Evolutionary conservation across 1,140 invertebrate species (phyloP).

Genomic region (Myzus persicae): DNA sequence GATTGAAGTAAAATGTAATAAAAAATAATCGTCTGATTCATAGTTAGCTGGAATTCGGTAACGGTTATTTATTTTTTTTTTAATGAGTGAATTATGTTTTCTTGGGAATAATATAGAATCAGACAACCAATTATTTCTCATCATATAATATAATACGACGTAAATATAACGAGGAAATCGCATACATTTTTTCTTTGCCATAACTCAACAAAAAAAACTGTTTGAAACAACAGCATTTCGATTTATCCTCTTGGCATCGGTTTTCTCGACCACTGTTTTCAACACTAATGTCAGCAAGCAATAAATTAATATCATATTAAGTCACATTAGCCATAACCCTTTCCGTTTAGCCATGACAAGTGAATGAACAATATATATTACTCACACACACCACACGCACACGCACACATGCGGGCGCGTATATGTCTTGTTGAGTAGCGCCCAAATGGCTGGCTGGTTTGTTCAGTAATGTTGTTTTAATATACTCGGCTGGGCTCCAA

Average conservation of each 20-base stretch:
- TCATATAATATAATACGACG: not conserved
- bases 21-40: not conserved
- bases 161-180: conserved; percentile 21
- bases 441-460: conserved; percentile 52
- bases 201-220: not conserved
- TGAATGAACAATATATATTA: conserved; percentile 32
- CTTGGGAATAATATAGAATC: conserved; percentile 38
- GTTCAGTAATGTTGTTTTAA: conserved; percentile 51
- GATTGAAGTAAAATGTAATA: not conserved
- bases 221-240: not conserved
- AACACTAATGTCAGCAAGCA: conserved; percentile 8
- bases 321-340: conserved; percentile 26
- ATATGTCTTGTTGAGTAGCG: conserved; percentile 34
- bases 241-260: conserved; percentile 37
- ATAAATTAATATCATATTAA: conserved; percentile 39
- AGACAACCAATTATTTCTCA: conserved; percentile 33
- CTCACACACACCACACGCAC: not conserved
- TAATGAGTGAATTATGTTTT: conserved; percentile 13
- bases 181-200: conserved; percentile 5
- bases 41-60: conserved; percentile 18
- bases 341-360: conserved; percentile 41
- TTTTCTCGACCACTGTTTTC: not conserved
- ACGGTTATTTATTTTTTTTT: not conserved
- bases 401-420: not conserved
- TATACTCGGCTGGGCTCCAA: conserved; percentile 47